These are phyloP conservation scores for Drosophila subpulchrella DNA, from an alignment of 1,140 invertebrate species.

Conservation along the genomic window DNA sequence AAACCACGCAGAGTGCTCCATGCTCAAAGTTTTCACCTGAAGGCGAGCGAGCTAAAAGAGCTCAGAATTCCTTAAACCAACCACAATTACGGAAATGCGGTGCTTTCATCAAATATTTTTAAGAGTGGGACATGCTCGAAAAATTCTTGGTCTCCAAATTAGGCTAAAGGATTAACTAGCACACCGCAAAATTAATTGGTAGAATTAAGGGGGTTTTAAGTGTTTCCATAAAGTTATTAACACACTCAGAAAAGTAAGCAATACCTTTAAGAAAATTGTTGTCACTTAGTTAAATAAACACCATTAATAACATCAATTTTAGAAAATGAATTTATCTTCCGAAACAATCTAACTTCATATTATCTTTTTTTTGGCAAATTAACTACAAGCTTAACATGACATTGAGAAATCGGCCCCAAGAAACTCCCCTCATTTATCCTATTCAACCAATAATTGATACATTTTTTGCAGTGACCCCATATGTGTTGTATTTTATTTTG, in stretches of 20 bases:
- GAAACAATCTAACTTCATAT: too few relatives aligned
- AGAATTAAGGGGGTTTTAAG: not conserved
- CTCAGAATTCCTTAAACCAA: conserved; percentile 24
- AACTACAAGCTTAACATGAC: too few relatives aligned
- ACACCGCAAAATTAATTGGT: not conserved
- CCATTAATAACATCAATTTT: too few relatives aligned
- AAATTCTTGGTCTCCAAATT: conserved; percentile 2
- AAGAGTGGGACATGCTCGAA: conserved; percentile 6
- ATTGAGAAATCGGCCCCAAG: too few relatives aligned
- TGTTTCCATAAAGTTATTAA: not conserved
- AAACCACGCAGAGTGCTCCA: conserved; percentile 34
- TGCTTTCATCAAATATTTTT: conserved; percentile 41
- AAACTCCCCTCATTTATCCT: not conserved
- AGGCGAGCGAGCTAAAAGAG: not conserved
- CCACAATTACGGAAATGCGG: conserved; percentile 56
- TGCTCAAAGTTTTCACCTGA: conserved; percentile 42
- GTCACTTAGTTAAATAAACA: too few relatives aligned
- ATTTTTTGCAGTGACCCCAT: conserved; percentile 3
- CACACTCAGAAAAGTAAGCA: too few relatives aligned
- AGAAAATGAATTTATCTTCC: too few relatives aligned
- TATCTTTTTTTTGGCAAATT: too few relatives aligned
- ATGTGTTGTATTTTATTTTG: conserved; percentile 6
- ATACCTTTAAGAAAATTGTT: too few relatives aligned
- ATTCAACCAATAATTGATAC: not conserved
- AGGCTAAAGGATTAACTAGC: not conserved